Base-by-base conservation (phyloP, 2,888 invertebrate species). In the Ectemnius lituratus region DNA sequence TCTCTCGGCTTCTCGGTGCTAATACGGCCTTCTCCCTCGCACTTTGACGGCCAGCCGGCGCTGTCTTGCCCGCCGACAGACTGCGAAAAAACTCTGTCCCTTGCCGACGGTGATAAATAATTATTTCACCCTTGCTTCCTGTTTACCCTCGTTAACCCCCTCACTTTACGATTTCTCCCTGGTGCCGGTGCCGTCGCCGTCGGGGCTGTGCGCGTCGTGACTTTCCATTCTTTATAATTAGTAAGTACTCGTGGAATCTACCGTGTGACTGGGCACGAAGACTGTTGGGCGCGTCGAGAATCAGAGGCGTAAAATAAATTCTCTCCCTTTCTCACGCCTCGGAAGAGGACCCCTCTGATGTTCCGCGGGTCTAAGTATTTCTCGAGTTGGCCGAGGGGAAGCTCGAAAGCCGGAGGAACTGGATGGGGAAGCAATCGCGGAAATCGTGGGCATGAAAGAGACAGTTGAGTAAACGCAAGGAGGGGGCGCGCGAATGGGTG, bases 21-120 rank as follows among this genome's bases (percentile, higher is more conserved):
- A 23, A n/a, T 57, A 23, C 23, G 23, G 23, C 2, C 27, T 57
- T 58, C 37, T 37, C 57, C 16, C 37, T 16, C 45, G n/a, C 62
- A 11, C 11, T 62, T 47, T 18, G 37, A 37, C 37, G 37, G 37
- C 37, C 37, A 37, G 2, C 37, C 5, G 37, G 5, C 37, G 37
- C 37, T 37, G 37, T 37, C 8, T 37, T 37, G 6, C 37, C 4
- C 37, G 8, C 11, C 37, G 37, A 11, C 37, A 37, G 37, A 37
- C 37, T 37, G 37, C 37, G 37, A 37, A 37, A 37, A 37, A 37
- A 67, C 79, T 28, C 57, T 46, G n/a, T 37, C 56, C 52, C 67
- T 66, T 63, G 68, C 62, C 37, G 68, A 80, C 83, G 65, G 70
- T 80, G 76, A 80, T 79, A 78, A 81, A 74, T 78, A 81, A 81